Base-by-base conservation (phyloP, 1,140 invertebrate species). In the Neotoxoptera formosana region DNA sequence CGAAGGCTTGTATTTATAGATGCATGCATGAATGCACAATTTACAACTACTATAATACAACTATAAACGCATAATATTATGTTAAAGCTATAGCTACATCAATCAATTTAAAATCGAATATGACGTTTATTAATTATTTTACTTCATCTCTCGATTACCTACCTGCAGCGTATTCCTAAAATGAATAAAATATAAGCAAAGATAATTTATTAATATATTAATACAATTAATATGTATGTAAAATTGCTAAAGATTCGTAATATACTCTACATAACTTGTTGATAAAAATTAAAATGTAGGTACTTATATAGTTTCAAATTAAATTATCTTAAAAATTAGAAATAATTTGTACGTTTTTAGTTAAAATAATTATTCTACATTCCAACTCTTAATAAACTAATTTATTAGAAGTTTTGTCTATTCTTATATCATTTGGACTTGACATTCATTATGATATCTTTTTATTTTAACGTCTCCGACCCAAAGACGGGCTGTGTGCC, bases 401-500 rank as follows among this genome's bases (percentile, higher is more conserved):
- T 87, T 34, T 87, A n/a, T 87, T 34, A 30, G 30, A 30, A 87
- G 4, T 87, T 48, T n/a, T 48, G 45, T 48, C 7, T 21, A 87
- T 87, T 30, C 30, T 34, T 48, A 48, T 51, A 87, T 48, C 14
- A 87, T 87, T 87, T 53, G 88, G 48, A 89, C 88, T 89, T 89
- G 88, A 89, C 51, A 89, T 89, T 89, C 88, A 36, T 89, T 53
- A 89, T 89, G 34, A 53, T 51, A 89, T 87, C 51, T 9, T 89
- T 53, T 48, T 67, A 51, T 48, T 51, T 51, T 83, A 48, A 48
- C 67, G 23, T 48, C 51, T 53, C 45, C 67, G n/a, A n/a, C n/a
- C 76, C 30, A 51, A 45, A 30, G 30, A 81, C 67, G 91, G 91
- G 91, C 91, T n/a, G 17, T 23, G 11, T 84, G 91, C 91, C 91